Base-by-base conservation (phyloP, 64 coral and sea anemone species). In the Cladopsammia gracilis region DNA sequence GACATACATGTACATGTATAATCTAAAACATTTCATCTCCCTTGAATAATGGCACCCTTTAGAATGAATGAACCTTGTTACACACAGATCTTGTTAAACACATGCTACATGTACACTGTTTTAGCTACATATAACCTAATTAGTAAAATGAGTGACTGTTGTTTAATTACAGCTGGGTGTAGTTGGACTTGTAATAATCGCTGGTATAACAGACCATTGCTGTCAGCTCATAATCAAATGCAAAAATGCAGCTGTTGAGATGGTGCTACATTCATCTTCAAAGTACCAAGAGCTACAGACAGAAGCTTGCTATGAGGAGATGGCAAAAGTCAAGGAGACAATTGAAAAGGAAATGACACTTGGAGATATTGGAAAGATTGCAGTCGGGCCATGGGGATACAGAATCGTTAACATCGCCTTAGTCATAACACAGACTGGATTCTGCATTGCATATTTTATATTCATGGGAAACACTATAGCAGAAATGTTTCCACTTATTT, bases 401-500 rank as follows among this genome's bases (percentile, higher is more conserved):
- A 77, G 88, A 88, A 84, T 99, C 75, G 98, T 99, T 0, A 99
- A 96, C 70, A 83, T 90, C 0, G 94, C 98, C 20, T 87, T 99
- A 42, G 62, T 99, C 4, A 59, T 99, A 20, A 99, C 98, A 25
- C 98, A 99, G 73, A 87, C 64, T 68, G 91, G 98, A 48, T 99
- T 99, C 64, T 99, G 98, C 91, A 91, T 96, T 12, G 94, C 95
- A 22, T 99, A 99, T 87, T 96, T 99, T 75, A 99, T 99, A 42
- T 99, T 99, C 57, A 99, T 99, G 82, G 98, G 98, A 78, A 96
- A 96, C 46, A 99, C 98, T 48, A 73, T 99, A 66, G 87, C 73
- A 86, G 71, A 86, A 75, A 96, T 99, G 94, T 99, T 96, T 72
- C 98, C 98, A 10, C 6, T 84, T 25, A 23, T 19, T 23, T 76